phyloP scores from a whole-genome alignment of 2,113 vertebrate genomes.

The Anarrhichthys ocellatus region DNA sequence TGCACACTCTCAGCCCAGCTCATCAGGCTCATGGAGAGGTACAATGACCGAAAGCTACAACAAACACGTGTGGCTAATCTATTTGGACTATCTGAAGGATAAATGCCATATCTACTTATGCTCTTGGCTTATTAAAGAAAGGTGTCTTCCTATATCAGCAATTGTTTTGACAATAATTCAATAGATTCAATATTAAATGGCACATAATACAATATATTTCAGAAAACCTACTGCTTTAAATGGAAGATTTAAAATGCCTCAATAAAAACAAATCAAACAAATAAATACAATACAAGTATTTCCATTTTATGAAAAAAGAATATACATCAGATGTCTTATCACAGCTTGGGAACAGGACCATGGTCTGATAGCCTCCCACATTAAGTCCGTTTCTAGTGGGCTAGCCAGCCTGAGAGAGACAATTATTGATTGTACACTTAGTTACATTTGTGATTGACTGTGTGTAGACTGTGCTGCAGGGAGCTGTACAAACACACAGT shows the following conservation, averaged over 20 bases:
- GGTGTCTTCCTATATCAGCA: background rate
- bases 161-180: background rate
- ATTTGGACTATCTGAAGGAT: background rate
- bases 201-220: background rate
- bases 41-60: background rate
- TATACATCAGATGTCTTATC: background rate
- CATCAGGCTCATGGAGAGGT: background rate
- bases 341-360: background rate
- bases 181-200: background rate
- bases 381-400: background rate
- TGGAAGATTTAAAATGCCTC: background rate
- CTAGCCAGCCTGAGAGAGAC: background rate
- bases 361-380: background rate
- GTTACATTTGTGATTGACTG: conserved; percentile 5
- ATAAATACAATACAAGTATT: background rate
- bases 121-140: background rate
- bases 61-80: background rate
- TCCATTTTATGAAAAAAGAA: background rate
- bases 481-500: background rate
- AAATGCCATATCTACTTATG: background rate
- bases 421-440: background rate
- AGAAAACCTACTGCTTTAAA: background rate
- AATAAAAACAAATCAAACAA: background rate
- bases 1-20: background rate
- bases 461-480: background rate